Base-by-base conservation (phyloP, 1,140 invertebrate species). In the Drosophila pseudoananassae region DNA sequence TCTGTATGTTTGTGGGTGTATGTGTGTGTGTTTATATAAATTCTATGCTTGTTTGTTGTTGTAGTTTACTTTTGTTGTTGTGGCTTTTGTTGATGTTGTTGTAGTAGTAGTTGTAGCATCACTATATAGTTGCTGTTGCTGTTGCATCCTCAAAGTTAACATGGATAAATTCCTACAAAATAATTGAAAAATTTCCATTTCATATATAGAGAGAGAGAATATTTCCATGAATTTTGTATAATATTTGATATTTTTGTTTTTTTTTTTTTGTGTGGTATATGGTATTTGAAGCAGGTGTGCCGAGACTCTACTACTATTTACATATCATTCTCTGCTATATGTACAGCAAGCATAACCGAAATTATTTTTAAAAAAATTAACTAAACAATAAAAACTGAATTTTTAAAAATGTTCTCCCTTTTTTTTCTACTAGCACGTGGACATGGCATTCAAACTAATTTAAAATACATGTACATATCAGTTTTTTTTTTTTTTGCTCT, bases 151-250 rank as follows among this genome's bases (percentile, higher is more conserved):
- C 88, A 84, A 90, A 91, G 89, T 92, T 92, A 92, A 92, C 91
- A 92, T 65, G 91, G 91, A 83, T 92, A 92, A 84, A 92, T 91
- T 73, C 91, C 91, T 92, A 91, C 72, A 92, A 92, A 90, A 80
- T 71, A 79, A 50, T 90, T 68, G 53, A 74, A 77, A 88, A 88
- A 58, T 75, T 53, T 33, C 20, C 59, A 54, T 52, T 52, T 53
- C 31, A 54, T 49, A 33, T 55, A 46, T 15, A 46, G 43, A 46
- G 15, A 43, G n/a, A 66, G 33, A 53, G 25, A 27, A 5, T 6
- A 36, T 53, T 38, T 9, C 20, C 4, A 61, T 9, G 8, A 25
- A 10, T 29, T 38, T 50, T 50, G 12, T 74, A 50, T 73, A 29
- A 14, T 23, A 15, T 23, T 43, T 50, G 29, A 29, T 49, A 50